phyloP scores from a whole-genome alignment of 1,140 invertebrate species.

The Drosophila bocqueti region DNA sequence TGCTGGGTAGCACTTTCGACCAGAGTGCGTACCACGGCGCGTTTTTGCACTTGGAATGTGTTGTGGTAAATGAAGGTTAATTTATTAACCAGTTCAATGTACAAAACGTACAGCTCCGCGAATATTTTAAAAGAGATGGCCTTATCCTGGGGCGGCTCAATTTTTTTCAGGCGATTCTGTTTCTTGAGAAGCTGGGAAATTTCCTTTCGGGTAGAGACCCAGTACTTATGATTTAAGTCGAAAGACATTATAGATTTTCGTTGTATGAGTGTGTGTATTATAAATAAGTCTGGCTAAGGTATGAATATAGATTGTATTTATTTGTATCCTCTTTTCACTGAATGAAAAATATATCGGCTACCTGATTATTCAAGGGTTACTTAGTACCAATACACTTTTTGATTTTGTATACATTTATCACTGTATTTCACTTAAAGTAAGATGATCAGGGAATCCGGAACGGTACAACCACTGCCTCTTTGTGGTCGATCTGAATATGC shows the following conservation, averaged over 20 bases:
- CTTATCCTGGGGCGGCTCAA: conserved; percentile 55
- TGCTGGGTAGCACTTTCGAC: conserved; percentile 85
- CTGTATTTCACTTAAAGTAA: conserved; percentile 23
- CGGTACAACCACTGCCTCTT: conserved; percentile 92
- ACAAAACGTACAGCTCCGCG: conserved; percentile 73
- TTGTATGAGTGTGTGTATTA: conserved; percentile 3
- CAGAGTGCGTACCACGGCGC: conserved; percentile 86
- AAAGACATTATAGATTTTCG: conserved; percentile 57
- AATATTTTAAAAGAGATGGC: conserved; percentile 72
- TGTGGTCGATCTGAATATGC: conserved; percentile 91
- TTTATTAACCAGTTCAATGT: conserved; percentile 74
- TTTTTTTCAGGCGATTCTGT: conserved; percentile 59
- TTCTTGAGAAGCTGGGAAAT: conserved; percentile 67
- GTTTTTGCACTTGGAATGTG: conserved; percentile 89
- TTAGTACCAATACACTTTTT: conserved; percentile 50
- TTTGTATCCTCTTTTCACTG: conserved; percentile 40
- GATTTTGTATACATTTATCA: conserved; percentile 38
- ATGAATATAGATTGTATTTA: conserved; percentile 45
- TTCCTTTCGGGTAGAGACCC: conserved; percentile 62
- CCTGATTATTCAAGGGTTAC: conserved; percentile 47
- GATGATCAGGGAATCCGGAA: conserved; percentile 86
- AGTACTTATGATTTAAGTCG: conserved; percentile 73
- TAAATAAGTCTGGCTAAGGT: neutral
- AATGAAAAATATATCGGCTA: conserved; percentile 52
- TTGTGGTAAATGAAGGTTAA: conserved; percentile 86